A percentile compares a stretch with the other conserved stretches of the same genome.
phyloP scores from a whole-genome alignment of 2,888 invertebrate genomes.

The Rhingia campestris region DNA sequence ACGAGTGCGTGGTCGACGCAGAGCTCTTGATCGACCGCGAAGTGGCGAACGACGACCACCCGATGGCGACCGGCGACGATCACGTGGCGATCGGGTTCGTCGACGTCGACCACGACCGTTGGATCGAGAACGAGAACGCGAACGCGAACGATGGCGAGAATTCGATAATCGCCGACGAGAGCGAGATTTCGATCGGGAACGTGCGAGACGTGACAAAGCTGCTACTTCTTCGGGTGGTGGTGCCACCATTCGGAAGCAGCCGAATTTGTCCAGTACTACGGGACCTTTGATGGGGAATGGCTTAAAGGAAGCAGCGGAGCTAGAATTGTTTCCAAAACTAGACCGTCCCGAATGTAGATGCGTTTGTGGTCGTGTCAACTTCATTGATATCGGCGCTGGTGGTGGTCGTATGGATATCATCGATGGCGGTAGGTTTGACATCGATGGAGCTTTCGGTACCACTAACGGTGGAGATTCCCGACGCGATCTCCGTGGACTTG shows the following conservation, averaged over 20 bases:
- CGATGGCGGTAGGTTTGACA: conserved; percentile 24
- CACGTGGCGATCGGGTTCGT: conserved; percentile 69
- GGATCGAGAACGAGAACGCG: conserved; percentile 69
- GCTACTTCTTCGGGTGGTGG: conserved; percentile 81
- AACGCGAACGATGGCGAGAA: conserved; percentile 74
- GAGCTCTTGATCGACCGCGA: conserved; percentile 73
- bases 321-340: conserved; percentile 30
- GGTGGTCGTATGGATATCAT: background rate
- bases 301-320: conserved; percentile 42
- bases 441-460: conserved; percentile 75
- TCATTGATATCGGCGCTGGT: background rate
- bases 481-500: conserved; percentile 33
- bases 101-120: conserved; percentile 43
- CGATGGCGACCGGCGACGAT: conserved; percentile 17
- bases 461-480: conserved; percentile 74
- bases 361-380: background rate
- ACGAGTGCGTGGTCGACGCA: conserved; percentile 38
- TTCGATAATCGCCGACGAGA: conserved; percentile 75
- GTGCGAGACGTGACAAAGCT: conserved; percentile 51
- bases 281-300: conserved; percentile 82
- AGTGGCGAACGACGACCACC: conserved; percentile 57
- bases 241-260: conserved; percentile 87
- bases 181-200: conserved; percentile 61
- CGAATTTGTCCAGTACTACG: conserved; percentile 89
- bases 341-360: background rate